Evolutionary conservation across 2,888 invertebrate genomes (phyloP).

Genomic region (Drosophila pseudotakahashii): DNA sequence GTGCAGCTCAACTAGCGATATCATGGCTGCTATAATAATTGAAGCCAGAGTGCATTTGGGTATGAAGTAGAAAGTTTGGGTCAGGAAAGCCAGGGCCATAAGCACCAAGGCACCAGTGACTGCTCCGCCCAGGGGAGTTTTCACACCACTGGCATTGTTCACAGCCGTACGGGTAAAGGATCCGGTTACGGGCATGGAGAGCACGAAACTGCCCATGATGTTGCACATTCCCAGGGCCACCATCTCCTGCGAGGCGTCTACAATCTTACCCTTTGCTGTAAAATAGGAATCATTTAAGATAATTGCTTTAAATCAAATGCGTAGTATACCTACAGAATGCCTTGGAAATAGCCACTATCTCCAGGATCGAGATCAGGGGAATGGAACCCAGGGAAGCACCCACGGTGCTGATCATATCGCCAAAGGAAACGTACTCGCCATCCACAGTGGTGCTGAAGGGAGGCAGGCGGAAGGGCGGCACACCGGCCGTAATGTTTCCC

Average conservation of each 20-base stretch:
- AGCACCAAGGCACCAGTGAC: slow-evolving; percentile 91
- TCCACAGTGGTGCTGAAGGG: slow-evolving; percentile 88
- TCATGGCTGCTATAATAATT: slow-evolving; percentile 95
- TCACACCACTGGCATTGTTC: slow-evolving; percentile 95
- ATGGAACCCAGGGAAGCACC: slow-evolving; percentile 88
- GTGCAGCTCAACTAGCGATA: slow-evolving; percentile 90
- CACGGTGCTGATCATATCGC: slow-evolving; percentile 87
- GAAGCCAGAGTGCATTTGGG: slow-evolving; percentile 94
- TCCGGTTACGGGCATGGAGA: slow-evolving; percentile 94
- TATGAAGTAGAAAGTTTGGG: slow-evolving; percentile 93
- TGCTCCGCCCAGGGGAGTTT: slow-evolving; percentile 92
- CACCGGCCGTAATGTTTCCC: slow-evolving; percentile 88
- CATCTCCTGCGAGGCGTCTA: slow-evolving; percentile 96
- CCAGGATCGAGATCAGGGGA: slow-evolving; percentile 90
- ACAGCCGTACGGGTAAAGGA: slow-evolving; percentile 95
- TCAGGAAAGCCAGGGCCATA: slow-evolving; percentile 91
- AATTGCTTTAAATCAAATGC: rapidly evolving
- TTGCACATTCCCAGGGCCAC: slow-evolving; percentile 93
- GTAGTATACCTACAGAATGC: slow-evolving; percentile 88
- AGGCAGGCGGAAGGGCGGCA: slow-evolving; percentile 89
- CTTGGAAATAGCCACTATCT: slow-evolving; percentile 91
- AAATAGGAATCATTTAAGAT: too few relatives aligned
- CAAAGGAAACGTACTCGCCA: slow-evolving; percentile 86
- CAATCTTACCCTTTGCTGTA: slow-evolving; percentile 89
- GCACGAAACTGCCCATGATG: slow-evolving; percentile 91